phyloP scores from a whole-genome alignment of 2,797 vertebrate genomes.

The Poeciliopsis paucimaculata region DNA sequence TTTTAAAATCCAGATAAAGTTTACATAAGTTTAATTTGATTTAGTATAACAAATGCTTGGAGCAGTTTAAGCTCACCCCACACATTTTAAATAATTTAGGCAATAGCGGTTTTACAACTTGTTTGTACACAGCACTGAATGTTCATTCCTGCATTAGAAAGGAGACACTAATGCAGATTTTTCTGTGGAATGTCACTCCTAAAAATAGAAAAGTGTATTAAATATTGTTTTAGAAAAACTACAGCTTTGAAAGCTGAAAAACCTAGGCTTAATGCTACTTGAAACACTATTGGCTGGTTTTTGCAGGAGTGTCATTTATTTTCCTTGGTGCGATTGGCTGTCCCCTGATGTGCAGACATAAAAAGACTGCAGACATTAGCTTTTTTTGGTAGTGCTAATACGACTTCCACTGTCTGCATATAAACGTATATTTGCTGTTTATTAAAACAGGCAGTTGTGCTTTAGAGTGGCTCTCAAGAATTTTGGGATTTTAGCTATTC shows the following conservation, averaged over 20 bases:
- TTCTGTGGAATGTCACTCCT: neutral
- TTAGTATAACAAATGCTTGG: neutral
- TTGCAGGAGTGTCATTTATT: no score
- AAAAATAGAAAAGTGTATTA: no score
- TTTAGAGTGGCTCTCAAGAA: no score
- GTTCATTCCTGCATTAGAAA: neutral
- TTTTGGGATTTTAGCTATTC: neutral
- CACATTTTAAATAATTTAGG: neutral
- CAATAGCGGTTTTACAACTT: neutral
- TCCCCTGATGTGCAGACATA: no score
- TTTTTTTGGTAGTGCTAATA: neutral
- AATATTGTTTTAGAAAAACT: no score
- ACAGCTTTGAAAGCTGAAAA: no score
- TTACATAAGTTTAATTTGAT: neutral
- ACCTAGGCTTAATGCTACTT: no score
- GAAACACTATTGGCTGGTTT: no score
- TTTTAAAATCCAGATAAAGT: neutral
- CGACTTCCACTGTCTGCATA: neutral
- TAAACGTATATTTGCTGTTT: no score
- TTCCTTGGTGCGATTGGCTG: no score
- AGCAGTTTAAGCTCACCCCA: neutral
- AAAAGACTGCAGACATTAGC: no score
- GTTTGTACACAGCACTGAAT: neutral
- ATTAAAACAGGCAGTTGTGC: no score
- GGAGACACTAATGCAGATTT: neutral